Evolutionary conservation across 2,113 vertebrate genomes (phyloP), one percentile per base, ranked within the genome.

Genomic region (Otocyon megalotis): DNA sequence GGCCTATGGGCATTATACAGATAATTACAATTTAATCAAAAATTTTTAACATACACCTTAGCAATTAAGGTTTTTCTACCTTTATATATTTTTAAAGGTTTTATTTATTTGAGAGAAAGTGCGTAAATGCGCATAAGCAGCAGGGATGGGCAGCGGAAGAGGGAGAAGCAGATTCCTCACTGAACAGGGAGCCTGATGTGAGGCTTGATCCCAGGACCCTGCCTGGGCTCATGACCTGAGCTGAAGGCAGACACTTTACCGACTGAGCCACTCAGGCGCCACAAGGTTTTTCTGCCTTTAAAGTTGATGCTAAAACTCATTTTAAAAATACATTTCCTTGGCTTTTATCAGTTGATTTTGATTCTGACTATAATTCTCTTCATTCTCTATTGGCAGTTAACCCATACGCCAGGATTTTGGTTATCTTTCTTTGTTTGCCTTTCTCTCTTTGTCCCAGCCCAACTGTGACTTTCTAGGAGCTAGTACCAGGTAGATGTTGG

Each of bases 251-350:
- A 43, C 43, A 43, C 43, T 43, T 43, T 43, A 43, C 43, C 43
- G 43, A 43, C 43, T 43, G 43, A 43, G 43, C 43, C 43, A 43
- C 43, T 43, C 43, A 43, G 43, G 43, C 6, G 43, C 43, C 43
- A 7, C 43, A 80, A 90, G 65, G 83, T 67, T 79, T 77, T 91
- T 88, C n/a, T 94, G 30, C 88, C 94, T 71, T 93, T 88, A 96
- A 89, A 85, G 22, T 28, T 71, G 19, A 35, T 72, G 74, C 74
- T 90, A 81, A 88, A 80, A 93, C 60, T 94, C 60, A 65, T 84
- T 94, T 97, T 12, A 93, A 88, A 81, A 87, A 56, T 96, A 76
- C 32, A 32, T 97, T 96, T 95, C 65, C 84, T 88, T 35, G 60
- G 10, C 88, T 88, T 30, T 17, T 71, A 2, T 79, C 2, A 1